Conservation (phyloP, 2,888 invertebrate species). For the Apamea anceps region DNA sequence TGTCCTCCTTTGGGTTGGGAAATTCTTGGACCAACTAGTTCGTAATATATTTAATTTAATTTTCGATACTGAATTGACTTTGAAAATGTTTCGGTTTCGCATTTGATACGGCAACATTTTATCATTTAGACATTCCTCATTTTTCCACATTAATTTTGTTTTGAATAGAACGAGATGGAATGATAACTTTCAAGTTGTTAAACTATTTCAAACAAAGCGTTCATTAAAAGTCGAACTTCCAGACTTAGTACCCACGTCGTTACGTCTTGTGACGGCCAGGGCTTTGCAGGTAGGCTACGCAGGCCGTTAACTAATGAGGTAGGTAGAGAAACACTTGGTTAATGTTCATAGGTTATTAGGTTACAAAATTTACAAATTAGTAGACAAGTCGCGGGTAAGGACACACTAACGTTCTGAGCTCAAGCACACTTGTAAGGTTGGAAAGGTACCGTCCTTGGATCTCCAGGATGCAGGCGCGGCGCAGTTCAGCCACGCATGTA, state of each 20-base stretch:
- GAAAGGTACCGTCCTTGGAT: too few relatives aligned
- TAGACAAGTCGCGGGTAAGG: too few relatives aligned
- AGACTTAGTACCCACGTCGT: background rate
- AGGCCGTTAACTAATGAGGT: too few relatives aligned
- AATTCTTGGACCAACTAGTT: slow-evolving; percentile 27
- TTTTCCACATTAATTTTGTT: background rate
- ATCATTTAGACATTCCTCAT: background rate
- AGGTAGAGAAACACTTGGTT: too few relatives aligned
- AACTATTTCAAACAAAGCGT: background rate
- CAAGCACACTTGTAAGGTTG: too few relatives aligned
- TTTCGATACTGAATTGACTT: slow-evolving; percentile 9
- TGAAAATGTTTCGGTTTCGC: background rate
- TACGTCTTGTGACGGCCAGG: too few relatives aligned
- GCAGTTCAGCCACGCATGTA: too few relatives aligned
- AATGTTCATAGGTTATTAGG: too few relatives aligned
- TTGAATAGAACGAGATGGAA: background rate
- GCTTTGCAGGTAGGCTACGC: too few relatives aligned
- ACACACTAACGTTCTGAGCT: too few relatives aligned
- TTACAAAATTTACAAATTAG: too few relatives aligned
- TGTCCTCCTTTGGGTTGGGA: slow-evolving; percentile 32
- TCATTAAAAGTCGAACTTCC: background rate
- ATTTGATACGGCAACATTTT: background rate
- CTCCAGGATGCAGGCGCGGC: too few relatives aligned
- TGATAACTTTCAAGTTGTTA: background rate
- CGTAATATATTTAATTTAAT: slow-evolving; percentile 32